Conservation (phyloP, 2,797 vertebrate genomes). For the Malurus leucopterus region DNA sequence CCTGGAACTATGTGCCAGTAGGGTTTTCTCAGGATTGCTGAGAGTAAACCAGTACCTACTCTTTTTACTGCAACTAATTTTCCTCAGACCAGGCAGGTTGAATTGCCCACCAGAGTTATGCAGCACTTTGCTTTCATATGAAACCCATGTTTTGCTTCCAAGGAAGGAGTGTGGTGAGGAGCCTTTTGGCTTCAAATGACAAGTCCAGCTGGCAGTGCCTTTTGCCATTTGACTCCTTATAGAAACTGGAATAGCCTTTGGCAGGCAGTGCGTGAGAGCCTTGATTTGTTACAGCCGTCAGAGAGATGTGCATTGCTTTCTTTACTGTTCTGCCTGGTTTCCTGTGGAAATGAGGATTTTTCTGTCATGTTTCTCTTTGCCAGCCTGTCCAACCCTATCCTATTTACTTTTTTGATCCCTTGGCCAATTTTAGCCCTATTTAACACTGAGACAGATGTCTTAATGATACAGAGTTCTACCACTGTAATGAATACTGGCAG, state of each 20-base stretch:
- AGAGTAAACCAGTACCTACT: neutral
- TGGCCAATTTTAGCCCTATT: neutral
- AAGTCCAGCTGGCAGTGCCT: neutral
- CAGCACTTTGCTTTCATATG: neutral
- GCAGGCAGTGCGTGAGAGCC: accelerated
- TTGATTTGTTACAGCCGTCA: neutral
- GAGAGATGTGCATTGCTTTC: neutral
- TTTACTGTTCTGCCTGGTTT: slow-evolving; percentile 11
- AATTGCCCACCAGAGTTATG: neutral
- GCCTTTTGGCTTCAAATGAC: neutral
- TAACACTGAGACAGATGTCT: slow-evolving; percentile 18
- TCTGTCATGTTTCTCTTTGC: neutral
- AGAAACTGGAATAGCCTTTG: neutral
- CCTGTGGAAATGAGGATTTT: neutral
- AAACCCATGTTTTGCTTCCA: neutral
- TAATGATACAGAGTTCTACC: slow-evolving; percentile 6
- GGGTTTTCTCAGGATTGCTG: neutral
- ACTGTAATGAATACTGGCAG: slow-evolving; percentile 5
- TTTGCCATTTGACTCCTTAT: neutral
- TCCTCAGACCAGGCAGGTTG: neutral
- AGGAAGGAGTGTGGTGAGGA: neutral
- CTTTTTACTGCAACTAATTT: neutral
- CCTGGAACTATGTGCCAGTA: neutral
- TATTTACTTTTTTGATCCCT: neutral
- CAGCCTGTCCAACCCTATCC: neutral